Conservation (phyloP, 2,113 vertebrate genomes). For the Agapornis roseicollis region DNA sequence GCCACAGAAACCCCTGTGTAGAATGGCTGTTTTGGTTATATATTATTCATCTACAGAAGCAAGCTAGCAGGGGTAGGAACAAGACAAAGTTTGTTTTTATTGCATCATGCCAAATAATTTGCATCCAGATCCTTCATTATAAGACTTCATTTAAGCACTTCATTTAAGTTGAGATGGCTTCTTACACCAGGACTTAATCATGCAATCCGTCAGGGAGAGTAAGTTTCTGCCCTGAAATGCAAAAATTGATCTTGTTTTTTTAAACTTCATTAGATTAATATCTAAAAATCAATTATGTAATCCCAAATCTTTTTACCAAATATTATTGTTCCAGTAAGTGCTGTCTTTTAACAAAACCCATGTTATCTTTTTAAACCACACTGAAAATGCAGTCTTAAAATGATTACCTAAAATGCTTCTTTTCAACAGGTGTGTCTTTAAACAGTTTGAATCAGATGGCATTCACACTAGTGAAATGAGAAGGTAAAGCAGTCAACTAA, state of each 20-base stretch:
- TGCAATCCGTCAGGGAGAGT: neutral
- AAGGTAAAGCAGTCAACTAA: slow-evolving; percentile 9
- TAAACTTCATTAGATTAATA: neutral
- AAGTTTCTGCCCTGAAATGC: neutral
- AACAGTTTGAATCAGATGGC: slow-evolving; percentile 2
- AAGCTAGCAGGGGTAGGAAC: neutral
- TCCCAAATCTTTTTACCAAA: neutral
- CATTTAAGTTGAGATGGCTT: neutral
- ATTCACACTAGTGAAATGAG: slow-evolving; percentile 3
- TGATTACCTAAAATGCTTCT: neutral
- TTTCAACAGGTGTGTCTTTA: neutral
- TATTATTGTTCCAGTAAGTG: neutral
- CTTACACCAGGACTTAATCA: neutral
- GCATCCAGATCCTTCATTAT: neutral
- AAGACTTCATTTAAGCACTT: neutral
- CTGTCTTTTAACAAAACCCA: neutral
- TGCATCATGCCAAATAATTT: neutral
- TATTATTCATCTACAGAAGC: neutral
- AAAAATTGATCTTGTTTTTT: neutral
- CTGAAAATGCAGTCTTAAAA: neutral
- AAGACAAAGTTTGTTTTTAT: neutral
- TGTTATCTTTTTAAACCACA: neutral
- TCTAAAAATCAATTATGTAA: neutral
- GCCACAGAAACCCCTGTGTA: neutral
- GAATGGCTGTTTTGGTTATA: neutral